Evolutionary conservation across 2,888 invertebrate genomes (phyloP).

Genomic region (Keiferia lycopersicella): DNA sequence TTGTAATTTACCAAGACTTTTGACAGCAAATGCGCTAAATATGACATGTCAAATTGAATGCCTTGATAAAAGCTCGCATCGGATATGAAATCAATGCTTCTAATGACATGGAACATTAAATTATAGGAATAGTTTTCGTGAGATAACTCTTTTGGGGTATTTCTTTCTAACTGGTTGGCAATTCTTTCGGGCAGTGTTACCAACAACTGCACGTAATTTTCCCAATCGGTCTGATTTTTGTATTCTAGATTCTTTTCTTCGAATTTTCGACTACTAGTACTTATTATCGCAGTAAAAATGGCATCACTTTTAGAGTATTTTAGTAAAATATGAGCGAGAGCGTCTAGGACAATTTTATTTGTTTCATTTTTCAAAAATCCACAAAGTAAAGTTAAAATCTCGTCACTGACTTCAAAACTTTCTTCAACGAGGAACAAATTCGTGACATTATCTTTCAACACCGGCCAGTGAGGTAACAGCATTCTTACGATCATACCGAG

Average conservation of each 20-base stretch:
- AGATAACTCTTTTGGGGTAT: constrained; percentile 81
- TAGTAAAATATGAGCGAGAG: constrained; percentile 67
- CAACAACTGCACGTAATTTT: constrained; percentile 82
- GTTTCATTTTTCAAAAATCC: constrained; percentile 71
- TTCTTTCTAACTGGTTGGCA: constrained; percentile 83
- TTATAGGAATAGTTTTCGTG: constrained; percentile 80
- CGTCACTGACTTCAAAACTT: constrained; percentile 65
- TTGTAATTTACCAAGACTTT: constrained; percentile 83
- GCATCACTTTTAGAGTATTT: constrained; percentile 80
- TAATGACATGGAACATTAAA: constrained; percentile 82
- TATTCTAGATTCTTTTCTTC: constrained; percentile 40
- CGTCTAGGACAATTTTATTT: constrained; percentile 50
- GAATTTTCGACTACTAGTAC: constrained; percentile 49
- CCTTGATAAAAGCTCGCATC: constrained; percentile 57
- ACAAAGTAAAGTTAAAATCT: constrained; percentile 71
- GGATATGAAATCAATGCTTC: constrained; percentile 82
- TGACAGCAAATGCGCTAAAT: constrained; percentile 80
- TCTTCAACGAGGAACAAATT: constrained; percentile 80
- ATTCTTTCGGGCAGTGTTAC: constrained; percentile 86
- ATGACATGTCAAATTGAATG: constrained; percentile 60
- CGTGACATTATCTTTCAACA: constrained; percentile 64
- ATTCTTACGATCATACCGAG: constrained; percentile 71
- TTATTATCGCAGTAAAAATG: constrained; percentile 75
- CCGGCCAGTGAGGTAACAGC: constrained; percentile 82
- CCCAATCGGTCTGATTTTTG: constrained; percentile 60